Evolutionary conservation across 2,113 vertebrate genomes (phyloP), one percentile per base, ranked within the genome.

Genomic region (Lophius piscatorius): DNA sequence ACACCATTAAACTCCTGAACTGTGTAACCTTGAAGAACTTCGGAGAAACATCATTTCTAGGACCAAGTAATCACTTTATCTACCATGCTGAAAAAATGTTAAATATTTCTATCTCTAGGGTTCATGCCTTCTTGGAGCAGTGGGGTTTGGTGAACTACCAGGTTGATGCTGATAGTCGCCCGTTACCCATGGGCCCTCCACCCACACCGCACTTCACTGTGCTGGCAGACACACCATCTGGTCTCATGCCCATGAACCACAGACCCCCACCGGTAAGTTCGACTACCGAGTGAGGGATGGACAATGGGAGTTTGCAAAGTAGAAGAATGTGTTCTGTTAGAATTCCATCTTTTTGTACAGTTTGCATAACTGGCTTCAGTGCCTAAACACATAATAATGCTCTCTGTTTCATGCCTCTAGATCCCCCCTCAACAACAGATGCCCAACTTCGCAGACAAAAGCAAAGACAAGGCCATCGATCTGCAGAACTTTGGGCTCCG

Each of bases 121-220:
- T 95, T 0, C 97, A 98, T 8, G 97, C 97, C 0, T 98, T 98
- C 65, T 81, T 99, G 91, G 97, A 98, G 90, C 97, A 99, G 76
- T 98, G 97, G 97, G 97, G 97, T 12, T 92, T 98, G 40, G 94
- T 98, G 26, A 99, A 99, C 76, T 98, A 99, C 81, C 97, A 99
- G 57, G 97, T 99, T 31, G 97, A 99, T n/a, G 88, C 96, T 0
- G 97, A 99, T 35, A 98, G 95, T 63, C 91, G 96, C 1, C 97
- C 97, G 0, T 90, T 97, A 81, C 96, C 96, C 0, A 98, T 97
- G 96, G 96, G 96, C 0, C 97, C 97, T 0, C 97, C 97, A 2
- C 97, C 97, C 0, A 99, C 97, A 1, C 95, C 97, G 16, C 97
- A 98, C 74, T 99, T 98, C 85, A 98, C 97, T 0, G 96, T 99